Evolutionary conservation across 2,888 invertebrate genomes (phyloP).

Genomic region (Galeruca laticollis): DNA sequence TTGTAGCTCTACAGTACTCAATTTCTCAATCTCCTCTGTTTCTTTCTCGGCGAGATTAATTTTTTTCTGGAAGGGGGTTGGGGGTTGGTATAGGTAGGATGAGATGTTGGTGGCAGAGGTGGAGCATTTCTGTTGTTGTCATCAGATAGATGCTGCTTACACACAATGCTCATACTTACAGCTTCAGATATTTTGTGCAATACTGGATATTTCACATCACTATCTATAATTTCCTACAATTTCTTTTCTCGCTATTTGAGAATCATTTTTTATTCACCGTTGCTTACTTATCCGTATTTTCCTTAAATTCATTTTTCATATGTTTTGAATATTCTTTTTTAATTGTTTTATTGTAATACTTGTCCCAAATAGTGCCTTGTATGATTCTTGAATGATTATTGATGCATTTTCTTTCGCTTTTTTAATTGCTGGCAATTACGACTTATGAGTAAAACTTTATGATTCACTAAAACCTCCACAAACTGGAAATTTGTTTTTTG

Average conservation of each 20-base stretch:
- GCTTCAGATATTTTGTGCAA: slow-evolving; percentile 15
- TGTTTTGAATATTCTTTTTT: background rate
- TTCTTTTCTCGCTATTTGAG: background rate
- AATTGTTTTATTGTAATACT: background rate
- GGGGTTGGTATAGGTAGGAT: slow-evolving; percentile 5
- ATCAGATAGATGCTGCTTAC: background rate
- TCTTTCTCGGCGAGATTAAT: slow-evolving; percentile 7
- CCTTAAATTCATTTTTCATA: background rate
- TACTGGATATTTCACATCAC: slow-evolving; percentile 19
- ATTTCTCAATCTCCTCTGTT: slow-evolving; percentile 15
- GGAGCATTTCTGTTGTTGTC: slow-evolving; percentile 5
- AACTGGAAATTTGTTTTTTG: too few relatives aligned
- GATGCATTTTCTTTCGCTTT: background rate
- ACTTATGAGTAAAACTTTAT: background rate
- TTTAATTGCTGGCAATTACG: background rate
- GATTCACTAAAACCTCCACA: too few relatives aligned
- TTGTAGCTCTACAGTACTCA: slow-evolving; percentile 21
- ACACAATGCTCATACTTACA: background rate
- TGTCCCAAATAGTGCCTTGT: background rate
- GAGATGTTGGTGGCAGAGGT: background rate
- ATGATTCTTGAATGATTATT: too few relatives aligned
- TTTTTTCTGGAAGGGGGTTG: slow-evolving; percentile 12
- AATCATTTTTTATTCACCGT: slow-evolving; percentile 12
- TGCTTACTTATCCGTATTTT: slow-evolving; percentile 4
- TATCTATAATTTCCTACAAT: slow-evolving; percentile 15